Percentiles rank a stretch among this genome's conserved stretches.
phyloP scores from a whole-genome alignment of 2,888 invertebrate genomes.

The Cosmia pyralina region DNA sequence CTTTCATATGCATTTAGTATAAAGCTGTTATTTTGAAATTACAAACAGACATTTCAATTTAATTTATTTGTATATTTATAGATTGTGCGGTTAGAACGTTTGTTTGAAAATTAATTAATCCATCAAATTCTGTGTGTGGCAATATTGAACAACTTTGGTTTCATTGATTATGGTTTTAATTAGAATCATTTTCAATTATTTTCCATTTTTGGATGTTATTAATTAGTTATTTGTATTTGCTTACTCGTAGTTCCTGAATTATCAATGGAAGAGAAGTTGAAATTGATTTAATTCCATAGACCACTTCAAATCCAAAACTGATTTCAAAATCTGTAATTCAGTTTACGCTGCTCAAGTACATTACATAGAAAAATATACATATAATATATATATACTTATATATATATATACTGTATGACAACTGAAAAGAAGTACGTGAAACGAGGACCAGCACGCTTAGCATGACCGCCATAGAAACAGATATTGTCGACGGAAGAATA shows the following conservation, averaged over 20 bases:
- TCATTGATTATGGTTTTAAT: constrained; percentile 1
- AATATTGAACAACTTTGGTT: constrained; percentile 14
- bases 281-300: not conserved
- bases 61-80: not conserved
- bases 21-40: too few species aligned
- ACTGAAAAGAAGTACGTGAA: not conserved
- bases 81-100: constrained; percentile 8
- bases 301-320: not conserved
- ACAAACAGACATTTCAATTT: too few species aligned
- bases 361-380: too few species aligned
- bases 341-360: not conserved
- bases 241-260: not conserved
- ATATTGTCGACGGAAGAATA: too few species aligned
- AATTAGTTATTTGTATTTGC: not conserved
- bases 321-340: not conserved
- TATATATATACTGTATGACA: too few species aligned
- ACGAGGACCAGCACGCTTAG: not conserved
- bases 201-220: constrained; percentile 14
- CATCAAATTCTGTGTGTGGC: constrained; percentile 9
- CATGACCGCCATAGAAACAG: too few species aligned
- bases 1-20: too few species aligned
- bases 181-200: constrained; percentile 18
- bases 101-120: constrained; percentile 25
- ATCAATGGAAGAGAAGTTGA: not conserved
- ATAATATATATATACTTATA: too few species aligned